Conservation (phyloP, 2,113 vertebrate species). For the Lepus timidus region DNA sequence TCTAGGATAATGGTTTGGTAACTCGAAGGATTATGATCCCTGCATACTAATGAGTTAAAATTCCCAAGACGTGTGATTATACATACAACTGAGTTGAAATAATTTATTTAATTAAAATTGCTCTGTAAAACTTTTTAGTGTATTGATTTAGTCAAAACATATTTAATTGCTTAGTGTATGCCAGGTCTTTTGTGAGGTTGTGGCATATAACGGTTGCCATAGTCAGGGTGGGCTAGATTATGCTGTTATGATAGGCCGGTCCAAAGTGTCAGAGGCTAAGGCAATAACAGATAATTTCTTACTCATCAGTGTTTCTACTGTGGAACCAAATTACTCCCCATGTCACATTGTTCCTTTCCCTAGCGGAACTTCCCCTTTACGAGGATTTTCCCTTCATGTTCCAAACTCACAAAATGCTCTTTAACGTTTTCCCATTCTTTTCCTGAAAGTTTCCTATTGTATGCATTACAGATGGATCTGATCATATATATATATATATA, state of each 20-base stretch:
- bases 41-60: neutral
- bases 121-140: neutral
- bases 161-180: neutral
- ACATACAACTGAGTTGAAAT: slow-evolving; percentile 16
- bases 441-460: too few species aligned
- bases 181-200: neutral
- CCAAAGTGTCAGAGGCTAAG: neutral
- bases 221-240: neutral
- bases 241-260: neutral
- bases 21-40: neutral
- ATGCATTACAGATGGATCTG: too few species aligned
- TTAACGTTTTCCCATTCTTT: too few species aligned
- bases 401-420: too few species aligned
- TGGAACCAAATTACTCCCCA: neutral
- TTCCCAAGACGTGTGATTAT: neutral
- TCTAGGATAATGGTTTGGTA: neutral
- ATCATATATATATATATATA: too few species aligned
- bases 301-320: neutral
- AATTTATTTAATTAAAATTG: slow-evolving; percentile 2
- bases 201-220: neutral
- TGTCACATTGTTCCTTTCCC: too few species aligned
- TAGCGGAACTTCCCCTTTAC: too few species aligned
- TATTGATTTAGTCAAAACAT: slow-evolving; percentile 32
- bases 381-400: too few species aligned
- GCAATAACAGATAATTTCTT: neutral